Evolutionary conservation across 2,888 invertebrate species (phyloP), one percentile per base, ranked within the genome.

Genomic region (Cheilosia vernalis): DNA sequence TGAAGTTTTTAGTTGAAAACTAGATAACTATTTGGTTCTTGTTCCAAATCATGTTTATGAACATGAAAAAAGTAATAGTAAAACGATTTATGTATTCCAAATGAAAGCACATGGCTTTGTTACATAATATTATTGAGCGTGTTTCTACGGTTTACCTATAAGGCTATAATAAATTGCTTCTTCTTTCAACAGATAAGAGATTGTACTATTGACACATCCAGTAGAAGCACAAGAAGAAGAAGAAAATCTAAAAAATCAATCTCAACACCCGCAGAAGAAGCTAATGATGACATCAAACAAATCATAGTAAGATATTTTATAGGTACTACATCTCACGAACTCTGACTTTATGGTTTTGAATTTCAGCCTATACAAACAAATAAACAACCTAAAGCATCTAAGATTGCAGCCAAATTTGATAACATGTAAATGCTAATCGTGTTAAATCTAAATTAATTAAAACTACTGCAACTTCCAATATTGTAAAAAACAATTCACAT

Each of bases 371-470:
- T 33, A 4, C 15, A 19, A 30, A 15, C 55, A 15, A 86, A 73
- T 37, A 77, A 56, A 51, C 33, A 66, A 44, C 85, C 81, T 21
- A 82, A 82, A 63, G 73, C 92, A 91, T 78, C 91, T 89, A 44
- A 86, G 56, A 88, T 88, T 55, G 88, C 87, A 47, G 88, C 88
- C 33, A 87, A 73, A 70, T 88, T 88, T 79, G 87, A 88, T 60
- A 83, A 87, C 74, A 15, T 73, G 33, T 86, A 66, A 64, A 55
- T 19, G 42, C n/a, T 60, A 21, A 56, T 10, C 27, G 17, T 7
- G n/a, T 44, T 6, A 33, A 30, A 47, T 53, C 13, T 61, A 63
- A 67, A 49, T 49, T 61, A 5, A 30, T 27, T 42, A 53, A 19
- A 37, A 5, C 51, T 64, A 53, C 67, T 40, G 9, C 17, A 13